These are phyloP conservation scores for Dendrolimus pini DNA, from an alignment of 2,888 invertebrate species.

Conservation along the genomic window DNA sequence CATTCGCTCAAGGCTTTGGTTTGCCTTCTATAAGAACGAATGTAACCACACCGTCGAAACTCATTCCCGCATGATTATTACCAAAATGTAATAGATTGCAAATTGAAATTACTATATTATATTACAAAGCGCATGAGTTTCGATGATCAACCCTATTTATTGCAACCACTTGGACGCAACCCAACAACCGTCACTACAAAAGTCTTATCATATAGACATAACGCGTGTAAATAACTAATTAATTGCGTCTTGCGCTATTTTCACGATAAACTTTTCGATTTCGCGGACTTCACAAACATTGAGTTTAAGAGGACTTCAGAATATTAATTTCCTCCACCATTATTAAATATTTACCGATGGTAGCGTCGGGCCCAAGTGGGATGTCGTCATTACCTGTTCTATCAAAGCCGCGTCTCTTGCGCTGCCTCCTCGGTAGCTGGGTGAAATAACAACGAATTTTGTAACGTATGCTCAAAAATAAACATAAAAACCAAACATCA, in stretches of 20 bases:
- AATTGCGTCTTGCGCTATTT: too few relatives aligned
- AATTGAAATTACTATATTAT: too few relatives aligned
- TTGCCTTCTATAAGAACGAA: not conserved
- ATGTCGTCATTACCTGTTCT: constrained; percentile 70
- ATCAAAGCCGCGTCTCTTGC: constrained; percentile 77
- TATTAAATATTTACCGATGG: constrained; percentile 25
- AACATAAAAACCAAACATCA: constrained; percentile 72
- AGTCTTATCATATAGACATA: too few relatives aligned
- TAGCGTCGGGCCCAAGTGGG: constrained; percentile 64
- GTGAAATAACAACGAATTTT: constrained; percentile 75
- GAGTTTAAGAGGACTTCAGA: constrained; percentile 11
- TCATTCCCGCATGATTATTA: not conserved
- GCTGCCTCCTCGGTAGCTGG: constrained; percentile 77
- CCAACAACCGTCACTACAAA: constrained; percentile 35
- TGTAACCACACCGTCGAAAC: not conserved
- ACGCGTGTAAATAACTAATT: too few relatives aligned
- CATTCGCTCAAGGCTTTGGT: constrained; percentile 12
- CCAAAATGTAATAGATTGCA: too few relatives aligned
- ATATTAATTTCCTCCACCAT: constrained; percentile 30
- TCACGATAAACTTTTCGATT: not conserved
- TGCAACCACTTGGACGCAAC: constrained; percentile 68
- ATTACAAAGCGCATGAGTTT: constrained; percentile 26
- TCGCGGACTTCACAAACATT: constrained; percentile 18
- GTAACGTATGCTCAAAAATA: constrained; percentile 68
- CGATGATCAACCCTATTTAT: constrained; percentile 48